Base-by-base conservation (phyloP, 2,888 invertebrate genomes). In the Cephalotes varians region DNA sequence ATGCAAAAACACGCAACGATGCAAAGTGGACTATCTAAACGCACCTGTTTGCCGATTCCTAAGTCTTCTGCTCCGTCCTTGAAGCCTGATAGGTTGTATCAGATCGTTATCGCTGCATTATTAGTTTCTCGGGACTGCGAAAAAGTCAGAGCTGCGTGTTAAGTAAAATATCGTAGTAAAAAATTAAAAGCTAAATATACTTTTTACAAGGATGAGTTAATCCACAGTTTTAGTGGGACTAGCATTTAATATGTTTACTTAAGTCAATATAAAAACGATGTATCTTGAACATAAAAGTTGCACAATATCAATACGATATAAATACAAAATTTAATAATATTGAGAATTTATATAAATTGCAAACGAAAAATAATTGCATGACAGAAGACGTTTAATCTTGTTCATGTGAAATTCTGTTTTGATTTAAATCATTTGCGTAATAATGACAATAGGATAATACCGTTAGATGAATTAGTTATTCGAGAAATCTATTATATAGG, bases 1-100 rank as follows among this genome's bases (percentile, higher is more conserved):
- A 91, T 89, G 86, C 88, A 89, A 88, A 84, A 90, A 89, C 88
- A 89, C 87, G 89, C 86, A 87, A 90, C 82, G 84, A 87, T 84
- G 84, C 86, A 62, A 87, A 83, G 85, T 71, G 87, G 81, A 15
- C 69, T 71, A 84, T 69, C 87, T 86, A 86, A 86, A 88, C 86
- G 85, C 87, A 81, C 82, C 85, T 84, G 83, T 87, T 85, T 80
- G 65, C 73, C 72, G 64, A 7, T 77, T 69, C n/a, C 81, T 81
- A 80, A 81, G 58, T 58, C 54, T 31, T 64, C 62, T 49, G 10
- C 25, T 51, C 25, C 49, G 44, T 56, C 56, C 56, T 79, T 79
- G 77, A 79, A 21, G 31, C 21, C 7, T 69, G 71, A 69, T 69
- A 69, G 21, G 12, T 71, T 44, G 31, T 44, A 71, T 69, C 51